Evolutionary conservation across 1,140 invertebrate genomes (phyloP).

Genomic region (Leguminivora glycinivorella): DNA sequence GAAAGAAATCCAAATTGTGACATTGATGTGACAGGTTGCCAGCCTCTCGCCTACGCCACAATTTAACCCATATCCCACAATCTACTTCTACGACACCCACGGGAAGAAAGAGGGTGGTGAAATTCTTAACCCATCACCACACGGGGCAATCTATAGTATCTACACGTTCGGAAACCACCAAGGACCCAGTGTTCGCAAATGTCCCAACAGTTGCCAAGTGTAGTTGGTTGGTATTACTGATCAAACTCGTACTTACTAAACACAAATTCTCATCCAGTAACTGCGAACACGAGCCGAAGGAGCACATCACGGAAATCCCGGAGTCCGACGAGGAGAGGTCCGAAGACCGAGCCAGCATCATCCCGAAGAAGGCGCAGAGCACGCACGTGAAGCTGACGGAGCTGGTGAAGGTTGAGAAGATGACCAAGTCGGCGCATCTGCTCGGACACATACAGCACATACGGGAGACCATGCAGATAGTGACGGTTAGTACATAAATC

Average conservation of each 20-base stretch:
- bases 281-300: slow-evolving; percentile 41
- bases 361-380: slow-evolving; percentile 64
- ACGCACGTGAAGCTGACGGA: slow-evolving; percentile 55
- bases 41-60: too few relatives aligned
- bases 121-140: too few relatives aligned
- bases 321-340: slow-evolving; percentile 9
- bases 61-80: too few relatives aligned
- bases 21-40: too few relatives aligned
- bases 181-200: too few relatives aligned
- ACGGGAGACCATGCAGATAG: slow-evolving; percentile 41
- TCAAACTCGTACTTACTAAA: background rate
- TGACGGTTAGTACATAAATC: slow-evolving; percentile 29
- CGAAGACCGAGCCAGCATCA: slow-evolving; percentile 48
- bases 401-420: slow-evolving; percentile 51
- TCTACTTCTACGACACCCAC: too few relatives aligned
- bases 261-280: slow-evolving; percentile 36
- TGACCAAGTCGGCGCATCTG: slow-evolving; percentile 64
- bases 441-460: slow-evolving; percentile 46
- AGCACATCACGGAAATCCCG: slow-evolving; percentile 34
- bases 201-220: too few relatives aligned
- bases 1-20: too few relatives aligned
- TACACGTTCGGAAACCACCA: too few relatives aligned
- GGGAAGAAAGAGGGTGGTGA: too few relatives aligned
- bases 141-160: too few relatives aligned
- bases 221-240: too few relatives aligned